Evolutionary conservation across 1,140 invertebrate species (phyloP), one percentile per base, ranked within the genome.

Genomic region (Drosophila ercepeae): DNA sequence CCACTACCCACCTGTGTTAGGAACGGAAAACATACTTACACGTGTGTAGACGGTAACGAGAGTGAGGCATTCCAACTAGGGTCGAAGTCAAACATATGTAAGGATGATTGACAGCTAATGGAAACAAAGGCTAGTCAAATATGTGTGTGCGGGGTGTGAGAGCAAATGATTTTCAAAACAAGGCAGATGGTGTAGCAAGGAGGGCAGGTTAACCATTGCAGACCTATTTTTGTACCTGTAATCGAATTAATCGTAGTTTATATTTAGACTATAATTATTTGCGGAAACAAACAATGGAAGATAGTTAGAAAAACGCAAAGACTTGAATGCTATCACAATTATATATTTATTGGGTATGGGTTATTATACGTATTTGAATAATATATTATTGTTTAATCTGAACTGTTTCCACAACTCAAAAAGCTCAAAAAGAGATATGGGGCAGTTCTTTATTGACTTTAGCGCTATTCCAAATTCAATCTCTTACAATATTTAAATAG

Each of bases 81-180:
- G 60, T 61, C 25, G 60, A 64, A 64, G 60, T 64, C 60, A 64
- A 64, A 64, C 57, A 64, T 55, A 64, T 64, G 57, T 48, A 64
- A 63, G 60, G 60, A 64, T 64, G 60, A 64, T 64, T 64, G 60
- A 61, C 60, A 64, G 60, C 60, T 61, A 64, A 64, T 64, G 60
- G 57, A 49, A 64, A 64, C 60, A 64, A 64, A 27, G 34, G 60
- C 60, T 45, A 39, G 21, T 64, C 60, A 39, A 63, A 23, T 29
- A 27, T n/a, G 53, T 61, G 34, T 64, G 60, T 61, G 60, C 60
- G 61, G 29, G 48, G 60, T 64, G 60, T 61, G 14, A 46, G 57
- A 42, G 25, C 57, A 61, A 64, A 61, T 64, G 57, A 64, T 61
- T 64, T 61, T 42, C 42, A 23, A 64, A 61, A 61, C 60, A 46